These are phyloP conservation scores for Microcebus griseorufus DNA, from an alignment of 2,113 vertebrate species.

Conservation along the genomic window DNA sequence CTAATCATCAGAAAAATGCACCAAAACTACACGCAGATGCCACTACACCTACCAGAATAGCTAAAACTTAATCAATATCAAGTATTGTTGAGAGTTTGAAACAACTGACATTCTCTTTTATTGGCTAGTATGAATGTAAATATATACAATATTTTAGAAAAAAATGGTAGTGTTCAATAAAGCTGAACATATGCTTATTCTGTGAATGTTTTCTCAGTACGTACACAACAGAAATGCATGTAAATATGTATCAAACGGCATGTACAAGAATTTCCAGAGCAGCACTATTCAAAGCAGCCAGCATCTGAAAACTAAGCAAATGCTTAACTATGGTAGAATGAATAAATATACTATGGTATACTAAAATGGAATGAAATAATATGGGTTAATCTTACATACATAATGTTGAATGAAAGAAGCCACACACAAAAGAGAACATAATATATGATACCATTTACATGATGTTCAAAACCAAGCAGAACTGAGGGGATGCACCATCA, in stretches of 20 bases:
- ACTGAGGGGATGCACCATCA: background rate
- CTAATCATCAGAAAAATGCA: background rate
- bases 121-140: background rate
- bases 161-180: constrained; percentile 17
- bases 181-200: background rate
- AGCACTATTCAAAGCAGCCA: background rate
- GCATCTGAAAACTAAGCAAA: background rate
- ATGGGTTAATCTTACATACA: background rate
- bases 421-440: background rate
- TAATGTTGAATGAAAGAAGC: background rate
- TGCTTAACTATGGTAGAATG: background rate
- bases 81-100: background rate
- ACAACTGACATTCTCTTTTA: background rate
- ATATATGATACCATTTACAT: background rate
- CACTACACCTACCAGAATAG: background rate
- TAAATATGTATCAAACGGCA: background rate
- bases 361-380: background rate
- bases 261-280: background rate
- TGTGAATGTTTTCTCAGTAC: background rate
- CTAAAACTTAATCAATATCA: background rate
- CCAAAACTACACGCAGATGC: background rate
- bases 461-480: background rate
- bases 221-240: background rate
- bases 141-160: background rate
- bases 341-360: background rate